Evolutionary conservation across 2,797 vertebrate species (phyloP).

Genomic region (Psittacula derbiana): DNA sequence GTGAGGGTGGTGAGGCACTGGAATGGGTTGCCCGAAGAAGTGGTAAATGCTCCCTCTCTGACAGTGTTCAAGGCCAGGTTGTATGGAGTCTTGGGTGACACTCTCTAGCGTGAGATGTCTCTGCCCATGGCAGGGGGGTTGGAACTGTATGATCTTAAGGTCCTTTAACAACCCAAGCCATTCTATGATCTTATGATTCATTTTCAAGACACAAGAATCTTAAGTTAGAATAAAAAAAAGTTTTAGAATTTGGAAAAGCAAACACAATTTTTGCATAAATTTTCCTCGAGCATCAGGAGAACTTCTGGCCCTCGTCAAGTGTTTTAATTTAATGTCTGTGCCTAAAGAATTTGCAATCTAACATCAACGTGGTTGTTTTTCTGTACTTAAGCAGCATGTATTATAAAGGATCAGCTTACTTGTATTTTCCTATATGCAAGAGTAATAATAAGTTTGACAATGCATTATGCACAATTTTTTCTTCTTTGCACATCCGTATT

Average conservation of each 20-base stretch:
- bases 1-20: not conserved
- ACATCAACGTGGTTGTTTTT: not conserved
- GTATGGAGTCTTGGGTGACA: not conserved
- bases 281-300: not conserved
- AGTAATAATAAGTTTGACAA: not conserved
- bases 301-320: not conserved
- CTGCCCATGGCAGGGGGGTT: not conserved
- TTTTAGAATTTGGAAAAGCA: not conserved
- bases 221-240: not conserved
- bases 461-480: not conserved
- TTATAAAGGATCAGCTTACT: not conserved
- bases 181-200: not conserved
- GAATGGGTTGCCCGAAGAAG: not conserved
- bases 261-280: not conserved
- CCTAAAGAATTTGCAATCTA: not conserved
- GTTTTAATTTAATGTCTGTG: not conserved
- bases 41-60: not conserved
- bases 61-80: not conserved
- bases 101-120: not conserved
- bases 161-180: not conserved
- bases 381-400: not conserved
- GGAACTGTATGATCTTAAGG: not conserved
- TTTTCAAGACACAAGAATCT: not conserved
- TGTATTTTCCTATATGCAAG: not conserved
- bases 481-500: not conserved